Evolutionary conservation across 2,888 invertebrate species (phyloP), one percentile per base, ranked within the genome.

Genomic region (Apodemia duryi): DNA sequence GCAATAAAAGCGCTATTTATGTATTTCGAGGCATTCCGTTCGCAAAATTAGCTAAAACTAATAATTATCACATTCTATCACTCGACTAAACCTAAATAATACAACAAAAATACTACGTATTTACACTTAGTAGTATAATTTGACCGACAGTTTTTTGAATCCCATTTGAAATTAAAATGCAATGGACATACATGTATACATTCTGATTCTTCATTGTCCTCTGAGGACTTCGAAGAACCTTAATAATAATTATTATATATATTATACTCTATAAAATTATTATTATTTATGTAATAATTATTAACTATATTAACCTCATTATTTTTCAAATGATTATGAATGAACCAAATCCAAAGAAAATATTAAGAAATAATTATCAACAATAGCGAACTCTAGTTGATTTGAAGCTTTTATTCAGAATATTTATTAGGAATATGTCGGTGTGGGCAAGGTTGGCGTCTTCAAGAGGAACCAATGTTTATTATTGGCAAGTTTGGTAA

Each of bases 51-150:
- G 54, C 54, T 54, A 54, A 54, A 57, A 57, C 32, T 57, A 60
- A 60, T 60, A 60, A 60, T 60, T 60, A 60, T 60, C 57, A 60
- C 57, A 60, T 13, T 60, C 57, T 60, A 60, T 60, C 57, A 60
- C 57, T 35, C 35, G 13, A 32, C 54, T 57, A 57, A 57, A 60
- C 35, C 57, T 60, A 60, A 60, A 60, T 6, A 60, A 60, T 32
- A 60, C 57, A 60, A 60, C 49, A 51, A 6, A 51, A 51, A 32
- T 32, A 60, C 84, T 85, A 85, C 79, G 65, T 88, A 88, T 88
- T 82, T 88, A 87, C 88, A 88, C 61, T 69, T 77, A 72, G 72
- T 76, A 76, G 75, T 73, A 79, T 86, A 87, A 88, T 87, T 88
- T 87, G 87, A 87, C 87, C 75, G 75, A 82, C 78, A 85, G 86